Base-by-base conservation (phyloP, 1,140 invertebrate species). In the Pogonus chalceus region DNA sequence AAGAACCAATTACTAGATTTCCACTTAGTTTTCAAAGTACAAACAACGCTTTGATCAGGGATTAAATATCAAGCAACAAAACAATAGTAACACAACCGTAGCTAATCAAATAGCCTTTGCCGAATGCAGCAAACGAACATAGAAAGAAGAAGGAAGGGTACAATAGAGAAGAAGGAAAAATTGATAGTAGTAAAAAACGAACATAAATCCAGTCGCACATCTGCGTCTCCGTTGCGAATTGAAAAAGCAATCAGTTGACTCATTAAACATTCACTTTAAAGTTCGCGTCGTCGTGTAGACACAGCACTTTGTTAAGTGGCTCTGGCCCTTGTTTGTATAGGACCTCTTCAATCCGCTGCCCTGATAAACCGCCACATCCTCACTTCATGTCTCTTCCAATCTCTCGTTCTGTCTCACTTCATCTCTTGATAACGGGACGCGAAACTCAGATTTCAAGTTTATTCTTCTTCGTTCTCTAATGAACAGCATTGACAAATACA, bases 261-360 rank as follows among this genome's bases (percentile, higher is more conserved):
- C 37, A 43, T 18, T 43, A 43, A 43, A 43, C 37, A 43, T 43
- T 43, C 37, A 43, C 37, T 43, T 43, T 43, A 43, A 43, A 43
- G 37, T 43, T 43, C 18, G 7, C 9, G 26, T 18, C 37, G n/a
- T n/a, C 18, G 18, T 43, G 37, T 43, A 43, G 37, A 43, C 9
- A 43, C 37, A 43, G 37, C 37, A 43, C 37, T 43, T 43, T 43
- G 37, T 43, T 43, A 43, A 43, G 37, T 43, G 37, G 37, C 37
- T 16, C 37, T 3, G 18, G 37, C 37, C 37, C 37, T 43, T 43
- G 37, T 43, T 43, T 43, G 18, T 43, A 43, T 16, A 43, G 37
- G 37, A 43, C 37, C 37, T 43, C 37, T 43, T 43, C 37, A 43
- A 43, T 43, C 37, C 37, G 7, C 18, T 9, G 9, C 18, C 18